These are phyloP conservation scores for Mormyrops boulengeri DNA, from an alignment of 2,797 vertebrate species.

Conservation along the genomic window DNA sequence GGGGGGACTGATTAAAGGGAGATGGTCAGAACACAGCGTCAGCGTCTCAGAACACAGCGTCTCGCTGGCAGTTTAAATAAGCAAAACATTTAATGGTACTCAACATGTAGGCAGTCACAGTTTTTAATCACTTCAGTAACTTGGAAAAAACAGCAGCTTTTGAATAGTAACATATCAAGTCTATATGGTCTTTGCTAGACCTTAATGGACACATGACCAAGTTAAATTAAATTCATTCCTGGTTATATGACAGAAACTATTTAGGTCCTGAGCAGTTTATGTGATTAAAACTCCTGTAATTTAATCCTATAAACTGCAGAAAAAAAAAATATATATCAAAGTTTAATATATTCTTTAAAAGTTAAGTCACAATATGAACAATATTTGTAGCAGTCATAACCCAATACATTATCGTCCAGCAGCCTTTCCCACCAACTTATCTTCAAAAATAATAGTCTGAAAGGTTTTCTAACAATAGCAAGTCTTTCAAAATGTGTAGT, in stretches of 20 bases:
- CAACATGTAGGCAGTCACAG: slow-evolving; percentile 20
- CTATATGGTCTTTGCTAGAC: slow-evolving; percentile 7
- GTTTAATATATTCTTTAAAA: slow-evolving; percentile 1
- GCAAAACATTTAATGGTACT: slow-evolving; percentile 23
- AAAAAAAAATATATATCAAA: not conserved
- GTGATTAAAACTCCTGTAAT: not conserved
- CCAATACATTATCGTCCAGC: not conserved
- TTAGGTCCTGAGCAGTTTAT: not conserved
- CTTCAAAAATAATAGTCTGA: not conserved
- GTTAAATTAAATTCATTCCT: slow-evolving; percentile 7
- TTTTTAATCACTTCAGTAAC: slow-evolving; percentile 17
- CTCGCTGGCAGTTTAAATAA: slow-evolving; percentile 14
- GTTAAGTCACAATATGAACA: slow-evolving; percentile 3
- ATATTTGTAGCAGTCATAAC: not conserved
- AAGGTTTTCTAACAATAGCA: not conserved
- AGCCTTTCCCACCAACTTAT: not conserved
- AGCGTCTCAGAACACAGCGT: not conserved
- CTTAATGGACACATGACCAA: slow-evolving; percentile 5
- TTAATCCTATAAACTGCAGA: slow-evolving; percentile 6
- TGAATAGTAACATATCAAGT: slow-evolving; percentile 18
- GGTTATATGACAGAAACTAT: not conserved
- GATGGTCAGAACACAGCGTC: slow-evolving; percentile 7
- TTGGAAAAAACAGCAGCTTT: slow-evolving; percentile 18
- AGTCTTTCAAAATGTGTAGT: not conserved
- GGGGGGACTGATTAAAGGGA: slow-evolving; percentile 10